phyloP scores from a whole-genome alignment of 2,113 vertebrate genomes.

The Speoplatyrhinus poulsoni region DNA sequence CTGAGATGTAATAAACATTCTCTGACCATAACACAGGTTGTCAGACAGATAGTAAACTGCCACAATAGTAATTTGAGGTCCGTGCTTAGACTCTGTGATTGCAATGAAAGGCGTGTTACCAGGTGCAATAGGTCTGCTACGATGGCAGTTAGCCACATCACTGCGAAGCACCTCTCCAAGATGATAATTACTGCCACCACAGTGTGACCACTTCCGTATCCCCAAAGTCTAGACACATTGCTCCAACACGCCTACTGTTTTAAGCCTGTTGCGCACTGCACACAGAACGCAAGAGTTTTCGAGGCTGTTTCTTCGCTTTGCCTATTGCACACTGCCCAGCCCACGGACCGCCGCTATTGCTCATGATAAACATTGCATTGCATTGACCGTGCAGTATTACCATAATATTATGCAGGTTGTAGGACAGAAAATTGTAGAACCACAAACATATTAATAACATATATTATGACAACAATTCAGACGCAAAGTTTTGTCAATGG shows the following conservation, averaged over 20 bases:
- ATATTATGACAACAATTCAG: no score
- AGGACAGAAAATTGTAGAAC: no score
- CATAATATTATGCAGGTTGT: no score
- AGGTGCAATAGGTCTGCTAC: conserved; percentile 38
- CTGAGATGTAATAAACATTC: not conserved
- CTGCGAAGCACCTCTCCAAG: conserved; percentile 55
- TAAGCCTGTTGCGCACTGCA: no score
- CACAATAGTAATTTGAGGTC: conserved; percentile 24
- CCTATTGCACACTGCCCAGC: no score
- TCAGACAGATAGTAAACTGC: conserved; percentile 31
- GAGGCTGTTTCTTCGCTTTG: not conserved
- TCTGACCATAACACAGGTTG: conserved; percentile 13
- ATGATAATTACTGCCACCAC: conserved; percentile 48
- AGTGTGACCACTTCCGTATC: conserved; percentile 48
- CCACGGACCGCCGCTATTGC: no score
- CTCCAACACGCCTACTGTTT: conserved; percentile 10
- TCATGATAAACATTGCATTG: no score
- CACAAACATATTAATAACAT: no score
- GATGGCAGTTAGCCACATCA: conserved; percentile 44
- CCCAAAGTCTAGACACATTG: conserved; percentile 32
- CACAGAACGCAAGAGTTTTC: not conserved
- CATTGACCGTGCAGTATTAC: no score
- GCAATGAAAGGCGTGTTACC: conserved; percentile 42
- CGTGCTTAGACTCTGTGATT: conserved; percentile 27
- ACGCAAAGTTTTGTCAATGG: no score